Base-by-base conservation (phyloP, 2,113 vertebrate genomes). In the Loxodonta africana region DNA sequence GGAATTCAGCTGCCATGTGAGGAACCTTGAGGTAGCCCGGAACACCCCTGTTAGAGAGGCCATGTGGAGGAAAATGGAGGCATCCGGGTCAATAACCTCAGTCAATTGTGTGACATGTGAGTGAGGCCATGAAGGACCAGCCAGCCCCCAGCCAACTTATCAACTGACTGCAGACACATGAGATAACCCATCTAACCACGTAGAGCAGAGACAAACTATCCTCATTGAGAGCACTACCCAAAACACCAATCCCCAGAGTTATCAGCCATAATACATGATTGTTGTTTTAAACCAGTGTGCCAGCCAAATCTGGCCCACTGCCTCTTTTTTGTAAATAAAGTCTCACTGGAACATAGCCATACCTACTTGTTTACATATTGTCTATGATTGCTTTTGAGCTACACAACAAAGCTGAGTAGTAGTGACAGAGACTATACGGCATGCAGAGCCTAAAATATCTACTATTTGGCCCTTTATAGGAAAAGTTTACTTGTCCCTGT, bases 401-500 rank as follows among this genome's bases (percentile, higher is more conserved):
- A 83, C 17, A 90, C 12, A 80, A 17, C 48, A 67, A 6, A 83
- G 15, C 6, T 81, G 51, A 95, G 21, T 76, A 91, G 41, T 73
- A 46, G 9, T 89, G 41, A 84, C 17, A 67, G 44, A 93, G 48
- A 87, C 48, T 92, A 0, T 76, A 44, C 11, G 4, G 37, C 1
- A 7, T 48, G 46, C 41, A 81, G 26, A 85, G 53, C 94, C 51
- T 86, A 84, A 86, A 46, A 88, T 67, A 69, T 37, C 44, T 90
- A 37, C 37, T 62, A 30, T 85, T 77, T 91, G 51, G 8, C 8
- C 41, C 17, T 85, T 82, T 89, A 44, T 8, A 94, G 30, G 69
- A 90, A 92, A 91, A 90, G 44, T 84, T 92, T 83, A 41, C 67
- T 63, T 80, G 51, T 2, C 15, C 46, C 92, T 92, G 57, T 88